A percentile compares a stretch with the other conserved stretches of the same genome.
phyloP scores from a whole-genome alignment of 2,888 invertebrate species.

The Volucella inflata region DNA sequence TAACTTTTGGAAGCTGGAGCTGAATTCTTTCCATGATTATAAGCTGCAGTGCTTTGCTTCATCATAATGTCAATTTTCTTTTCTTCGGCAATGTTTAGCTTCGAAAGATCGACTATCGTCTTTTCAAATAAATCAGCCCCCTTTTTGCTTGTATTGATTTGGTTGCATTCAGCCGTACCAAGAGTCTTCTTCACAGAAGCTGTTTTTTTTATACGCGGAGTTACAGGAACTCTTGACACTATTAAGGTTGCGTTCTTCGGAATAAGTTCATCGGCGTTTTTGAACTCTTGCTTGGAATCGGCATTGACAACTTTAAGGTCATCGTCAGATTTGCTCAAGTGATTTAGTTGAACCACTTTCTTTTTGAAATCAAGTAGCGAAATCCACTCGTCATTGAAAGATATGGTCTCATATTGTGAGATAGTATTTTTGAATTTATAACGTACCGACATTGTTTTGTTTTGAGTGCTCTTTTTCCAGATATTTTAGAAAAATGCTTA shows the following conservation, averaged over 20 bases:
- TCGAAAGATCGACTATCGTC: conserved; percentile 11
- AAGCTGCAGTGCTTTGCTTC: conserved; percentile 20
- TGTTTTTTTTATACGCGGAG: conserved; percentile 8
- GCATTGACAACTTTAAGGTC: conserved; percentile 35
- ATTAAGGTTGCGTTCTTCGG: conserved; percentile 29
- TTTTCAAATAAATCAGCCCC: neutral
- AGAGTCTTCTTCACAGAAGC: neutral
- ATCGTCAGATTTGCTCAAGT: conserved; percentile 26
- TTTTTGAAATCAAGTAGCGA: conserved; percentile 26
- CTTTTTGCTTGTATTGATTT: neutral
- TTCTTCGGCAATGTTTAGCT: conserved; percentile 41
- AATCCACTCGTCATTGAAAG: conserved; percentile 6
- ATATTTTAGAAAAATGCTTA: conserved; percentile 64
- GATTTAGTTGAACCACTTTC: conserved; percentile 24
- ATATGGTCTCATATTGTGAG: conserved; percentile 24
- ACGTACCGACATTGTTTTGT: conserved; percentile 73
- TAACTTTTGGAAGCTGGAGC: neutral
- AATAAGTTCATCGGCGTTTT: conserved; percentile 9
- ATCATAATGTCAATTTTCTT: conserved; percentile 44
- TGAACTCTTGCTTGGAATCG: conserved; percentile 36
- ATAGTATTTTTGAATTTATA: conserved; percentile 64
- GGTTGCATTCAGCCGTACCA: neutral
- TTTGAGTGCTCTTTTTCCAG: conserved; percentile 29
- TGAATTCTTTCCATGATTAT: conserved; percentile 3
- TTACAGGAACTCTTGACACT: conserved; percentile 29